Evolutionary conservation across 1,140 invertebrate genomes (phyloP), one percentile per base, ranked within the genome.

Genomic region (Bicyclus anynana): DNA sequence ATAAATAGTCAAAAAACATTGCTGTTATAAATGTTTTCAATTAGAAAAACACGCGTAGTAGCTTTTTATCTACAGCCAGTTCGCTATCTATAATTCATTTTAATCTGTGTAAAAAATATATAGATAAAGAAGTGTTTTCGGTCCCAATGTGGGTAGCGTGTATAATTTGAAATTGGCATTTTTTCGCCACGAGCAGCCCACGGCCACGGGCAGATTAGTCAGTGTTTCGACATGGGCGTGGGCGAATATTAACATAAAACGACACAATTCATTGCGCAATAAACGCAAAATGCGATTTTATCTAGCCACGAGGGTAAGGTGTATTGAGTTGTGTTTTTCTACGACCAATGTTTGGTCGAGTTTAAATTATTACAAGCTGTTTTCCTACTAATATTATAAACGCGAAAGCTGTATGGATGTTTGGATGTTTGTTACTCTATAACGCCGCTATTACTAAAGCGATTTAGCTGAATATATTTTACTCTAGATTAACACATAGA

Each of bases 161-260:
- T 74, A 86, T 86, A 86, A 86, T 86, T 83, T 82, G 72, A 86
- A 86, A 87, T 87, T 84, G 80, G 80, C 78, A 83, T 84, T 84
- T 87, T 82, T 76, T 64, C 53, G 67, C 59, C 71, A 60, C 81
- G n/a, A n/a, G n/a, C n/a, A 66, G 67, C 83, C 83, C 83, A 86
- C 83, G 72, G 59, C 83, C 83, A 86, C 83, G 72, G 59, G 59
- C 66, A 55, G 80, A 77, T 86, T 86, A 86, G 83, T 86, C 83
- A 86, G 80, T 80, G 73, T 83, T 84, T 83, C 83, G 79, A 83
- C 83, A 86, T 72, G 35, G 71, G 80, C 80, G 68, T 63, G 48
- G 49, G 20, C 61, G 37, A 72, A 74, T 84, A 84, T 86, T 84
- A 84, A 83, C 81, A 84, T 87, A 87, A 84, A 87, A 83, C 67